These are phyloP conservation scores for Anguilla japonica DNA, from an alignment of 2,113 vertebrate species.

Conservation along the genomic window DNA sequence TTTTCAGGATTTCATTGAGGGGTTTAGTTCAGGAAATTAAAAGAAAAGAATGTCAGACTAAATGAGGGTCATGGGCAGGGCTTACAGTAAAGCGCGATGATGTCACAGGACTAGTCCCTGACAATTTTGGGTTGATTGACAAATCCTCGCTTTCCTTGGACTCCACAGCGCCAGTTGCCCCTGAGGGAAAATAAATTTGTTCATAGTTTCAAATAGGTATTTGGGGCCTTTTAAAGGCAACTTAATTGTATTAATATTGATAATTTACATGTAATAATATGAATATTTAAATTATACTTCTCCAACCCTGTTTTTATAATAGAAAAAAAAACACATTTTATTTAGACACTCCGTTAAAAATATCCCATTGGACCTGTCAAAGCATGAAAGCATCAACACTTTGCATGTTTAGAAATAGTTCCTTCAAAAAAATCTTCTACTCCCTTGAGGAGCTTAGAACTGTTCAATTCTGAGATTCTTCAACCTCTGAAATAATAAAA, in stretches of 20 bases:
- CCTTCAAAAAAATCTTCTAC: slow-evolving; percentile 36
- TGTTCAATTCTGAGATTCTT: slow-evolving; percentile 31
- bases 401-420: slow-evolving; percentile 50
- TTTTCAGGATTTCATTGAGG: not conserved
- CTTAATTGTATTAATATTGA: not conserved
- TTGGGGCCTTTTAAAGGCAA: not conserved
- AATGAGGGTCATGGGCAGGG: slow-evolving; percentile 82
- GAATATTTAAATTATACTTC: not conserved
- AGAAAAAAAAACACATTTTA: not conserved
- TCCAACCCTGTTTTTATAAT: not conserved
- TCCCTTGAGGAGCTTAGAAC: slow-evolving; percentile 43
- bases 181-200: slow-evolving; percentile 51
- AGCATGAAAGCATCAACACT: slow-evolving; percentile 10
- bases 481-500: slow-evolving; percentile 38
- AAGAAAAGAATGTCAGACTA: slow-evolving; percentile 55
- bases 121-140: slow-evolving; percentile 69
- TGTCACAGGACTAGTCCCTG: slow-evolving; percentile 66
- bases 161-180: slow-evolving; percentile 73
- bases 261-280: not conserved
- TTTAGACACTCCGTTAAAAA: slow-evolving; percentile 17
- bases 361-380: not conserved
- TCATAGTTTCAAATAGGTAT: not conserved
- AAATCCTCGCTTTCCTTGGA: slow-evolving; percentile 82
- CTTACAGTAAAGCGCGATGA: slow-evolving; percentile 89
- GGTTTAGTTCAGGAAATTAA: not conserved